phyloP scores from a whole-genome alignment of 2,888 invertebrate genomes.

The Nymphalis urticae region DNA sequence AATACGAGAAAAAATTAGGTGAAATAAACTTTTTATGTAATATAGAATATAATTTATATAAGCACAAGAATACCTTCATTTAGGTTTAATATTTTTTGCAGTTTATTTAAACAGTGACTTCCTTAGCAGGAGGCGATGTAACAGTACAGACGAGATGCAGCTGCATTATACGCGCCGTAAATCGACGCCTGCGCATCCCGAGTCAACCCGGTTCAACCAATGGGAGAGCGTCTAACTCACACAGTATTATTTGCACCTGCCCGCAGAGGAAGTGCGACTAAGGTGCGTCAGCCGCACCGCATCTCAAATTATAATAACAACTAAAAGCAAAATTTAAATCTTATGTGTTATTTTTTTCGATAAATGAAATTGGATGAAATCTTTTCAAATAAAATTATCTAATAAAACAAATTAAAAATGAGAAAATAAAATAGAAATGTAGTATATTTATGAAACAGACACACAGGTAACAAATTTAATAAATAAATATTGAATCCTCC shows the following conservation, averaged over 20 bases:
- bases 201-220: constrained; percentile 50
- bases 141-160: constrained; percentile 63
- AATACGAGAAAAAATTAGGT: no score
- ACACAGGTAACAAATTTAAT: no score
- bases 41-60: not conserved
- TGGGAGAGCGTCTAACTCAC: constrained; percentile 45
- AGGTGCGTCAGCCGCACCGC: constrained; percentile 33
- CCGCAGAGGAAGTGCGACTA: constrained; percentile 59
- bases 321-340: constrained; percentile 1
- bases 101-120: constrained; percentile 62
- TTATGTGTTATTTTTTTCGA: not conserved
- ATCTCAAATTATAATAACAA: constrained; percentile 22
- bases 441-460: no score
- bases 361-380: not conserved
- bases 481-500: no score
- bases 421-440: no score
- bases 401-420: no score
- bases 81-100: constrained; percentile 47
- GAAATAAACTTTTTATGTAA: no score
- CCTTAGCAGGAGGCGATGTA: constrained; percentile 50
- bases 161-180: constrained; percentile 59
- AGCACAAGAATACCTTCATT: not conserved
- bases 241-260: constrained; percentile 66
- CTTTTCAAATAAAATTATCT: no score
- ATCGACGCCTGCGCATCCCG: constrained; percentile 64